Conservation (phyloP, 2,797 vertebrate species). For the Sparidentex hasta region DNA sequence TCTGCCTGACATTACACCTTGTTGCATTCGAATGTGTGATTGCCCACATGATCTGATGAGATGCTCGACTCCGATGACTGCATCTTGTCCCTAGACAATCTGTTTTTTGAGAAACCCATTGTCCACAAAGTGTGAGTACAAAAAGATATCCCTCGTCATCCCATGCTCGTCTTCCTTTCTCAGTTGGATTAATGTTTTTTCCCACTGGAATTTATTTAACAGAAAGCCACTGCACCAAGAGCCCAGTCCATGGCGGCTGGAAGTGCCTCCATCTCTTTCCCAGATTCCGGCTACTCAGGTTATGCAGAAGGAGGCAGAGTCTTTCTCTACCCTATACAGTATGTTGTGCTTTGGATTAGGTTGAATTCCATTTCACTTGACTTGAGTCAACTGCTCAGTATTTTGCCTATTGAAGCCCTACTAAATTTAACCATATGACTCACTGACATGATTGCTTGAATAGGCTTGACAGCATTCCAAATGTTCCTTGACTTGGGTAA, state of each 20-base stretch:
- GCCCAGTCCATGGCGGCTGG: constrained; percentile 83
- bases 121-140: constrained; percentile 88
- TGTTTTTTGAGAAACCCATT: constrained; percentile 90
- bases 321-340: constrained; percentile 78
- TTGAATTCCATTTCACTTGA: constrained; percentile 69
- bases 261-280: constrained; percentile 85
- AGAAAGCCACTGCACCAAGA: constrained; percentile 86
- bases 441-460: constrained; percentile 49
- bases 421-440: constrained; percentile 59
- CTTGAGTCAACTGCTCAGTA: constrained; percentile 59
- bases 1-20: background rate
- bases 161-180: background rate
- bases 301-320: constrained; percentile 88
- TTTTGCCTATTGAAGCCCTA: constrained; percentile 42
- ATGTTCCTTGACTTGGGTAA: constrained; percentile 25
- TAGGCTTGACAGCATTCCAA: constrained; percentile 36
- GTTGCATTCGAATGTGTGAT: constrained; percentile 43
- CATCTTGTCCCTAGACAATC: constrained; percentile 85
- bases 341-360: constrained; percentile 74
- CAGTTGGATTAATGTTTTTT: constrained; percentile 8
- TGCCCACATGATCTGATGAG: constrained; percentile 49
- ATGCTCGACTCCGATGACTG: constrained; percentile 87
- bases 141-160: background rate
- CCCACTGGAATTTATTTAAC: constrained; percentile 40
- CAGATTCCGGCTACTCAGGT: constrained; percentile 89